Evolutionary conservation across 23 tunicate genomes (phyloP).

Genomic region (Oikopleura vanhoeffeni): DNA sequence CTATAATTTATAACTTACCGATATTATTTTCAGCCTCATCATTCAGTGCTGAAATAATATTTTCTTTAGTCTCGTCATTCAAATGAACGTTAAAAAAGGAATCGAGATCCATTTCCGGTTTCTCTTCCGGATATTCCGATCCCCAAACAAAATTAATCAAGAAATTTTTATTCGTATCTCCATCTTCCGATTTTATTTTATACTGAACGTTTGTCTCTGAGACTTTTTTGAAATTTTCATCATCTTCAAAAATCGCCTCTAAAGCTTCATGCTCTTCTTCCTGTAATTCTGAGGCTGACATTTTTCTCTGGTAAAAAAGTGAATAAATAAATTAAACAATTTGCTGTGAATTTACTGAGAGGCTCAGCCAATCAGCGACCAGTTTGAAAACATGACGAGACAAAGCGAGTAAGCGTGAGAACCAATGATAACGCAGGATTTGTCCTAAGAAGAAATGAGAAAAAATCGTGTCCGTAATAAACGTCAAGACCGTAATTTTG

Average conservation of each 20-base stretch:
- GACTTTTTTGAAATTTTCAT: background rate
- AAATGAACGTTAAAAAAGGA: background rate
- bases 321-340: too few species aligned
- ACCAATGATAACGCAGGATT: too few species aligned
- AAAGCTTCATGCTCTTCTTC: background rate
- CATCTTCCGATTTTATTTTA: background rate
- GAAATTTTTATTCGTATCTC: background rate
- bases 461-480: too few species aligned
- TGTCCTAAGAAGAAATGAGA: too few species aligned
- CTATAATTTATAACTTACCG: background rate
- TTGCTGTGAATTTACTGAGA: too few species aligned
- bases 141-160: background rate
- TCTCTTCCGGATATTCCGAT: background rate
- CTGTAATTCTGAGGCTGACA: background rate
- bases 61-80: background rate
- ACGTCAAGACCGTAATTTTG: too few species aligned
- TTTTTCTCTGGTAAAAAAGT: too few species aligned
- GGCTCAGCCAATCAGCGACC: too few species aligned
- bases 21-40: background rate
- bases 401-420: too few species aligned
- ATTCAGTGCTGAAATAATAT: background rate
- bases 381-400: too few species aligned
- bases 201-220: background rate
- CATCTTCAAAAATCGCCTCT: background rate
- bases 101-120: background rate